Evolutionary conservation across 35 echinoderm and acorn worm genomes (phyloP).

Genomic region (Acanthaster planci): DNA sequence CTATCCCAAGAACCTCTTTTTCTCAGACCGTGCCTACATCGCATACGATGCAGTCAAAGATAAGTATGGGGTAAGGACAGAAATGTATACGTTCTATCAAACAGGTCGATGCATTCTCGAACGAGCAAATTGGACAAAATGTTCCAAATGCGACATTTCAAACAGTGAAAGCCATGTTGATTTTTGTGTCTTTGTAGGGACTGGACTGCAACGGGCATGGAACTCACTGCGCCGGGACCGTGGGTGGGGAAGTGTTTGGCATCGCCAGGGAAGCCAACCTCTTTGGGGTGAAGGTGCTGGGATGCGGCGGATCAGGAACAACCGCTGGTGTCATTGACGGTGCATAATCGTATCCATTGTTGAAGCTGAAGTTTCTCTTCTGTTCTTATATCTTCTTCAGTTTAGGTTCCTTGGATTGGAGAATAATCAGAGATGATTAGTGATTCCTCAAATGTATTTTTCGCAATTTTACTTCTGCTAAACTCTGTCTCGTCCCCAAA

Average conservation of each 20-base stretch:
- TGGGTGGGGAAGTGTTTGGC: conserved; percentile 45
- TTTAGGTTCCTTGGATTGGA: too few species aligned
- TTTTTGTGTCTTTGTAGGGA: background rate
- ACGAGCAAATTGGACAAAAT: too few species aligned
- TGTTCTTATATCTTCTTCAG: too few species aligned
- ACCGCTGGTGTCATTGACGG: conserved; percentile 36
- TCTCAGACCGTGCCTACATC: conserved; percentile 5
- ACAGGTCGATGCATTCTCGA: too few species aligned
- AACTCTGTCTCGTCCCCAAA: too few species aligned
- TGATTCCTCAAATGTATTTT: too few species aligned
- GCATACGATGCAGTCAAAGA: conserved; percentile 32
- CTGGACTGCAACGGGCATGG: conserved; percentile 60
- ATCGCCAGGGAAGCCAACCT: conserved; percentile 41
- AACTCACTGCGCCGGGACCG: conserved; percentile 53
- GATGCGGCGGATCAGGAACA: conserved; percentile 48
- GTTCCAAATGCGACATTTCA: too few species aligned
- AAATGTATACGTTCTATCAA: too few species aligned
- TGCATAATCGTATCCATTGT: background rate
- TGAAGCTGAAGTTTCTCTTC: too few species aligned
- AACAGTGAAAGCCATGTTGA: too few species aligned
- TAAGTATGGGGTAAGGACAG: background rate
- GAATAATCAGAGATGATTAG: too few species aligned
- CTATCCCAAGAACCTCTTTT: conserved; percentile 5
- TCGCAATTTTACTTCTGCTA: too few species aligned
- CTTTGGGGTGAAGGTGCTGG: conserved; percentile 42